Percentiles rank a stretch among this genome's conserved stretches.
Conservation (phyloP, 2,113 vertebrate genomes). For the Tinamus guttatus region DNA sequence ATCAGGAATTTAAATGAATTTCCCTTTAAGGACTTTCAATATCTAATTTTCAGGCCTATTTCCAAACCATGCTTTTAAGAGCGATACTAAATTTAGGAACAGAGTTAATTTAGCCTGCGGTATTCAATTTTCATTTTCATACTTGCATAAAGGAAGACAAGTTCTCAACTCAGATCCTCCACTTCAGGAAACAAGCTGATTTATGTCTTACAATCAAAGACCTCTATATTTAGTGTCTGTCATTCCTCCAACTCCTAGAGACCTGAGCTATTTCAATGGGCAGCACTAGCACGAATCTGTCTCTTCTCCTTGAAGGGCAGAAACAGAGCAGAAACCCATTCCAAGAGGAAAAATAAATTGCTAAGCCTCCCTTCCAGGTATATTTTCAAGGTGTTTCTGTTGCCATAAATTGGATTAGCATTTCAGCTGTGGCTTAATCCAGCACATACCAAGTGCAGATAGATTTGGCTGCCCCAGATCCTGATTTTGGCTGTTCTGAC, state of each 20-base stretch:
- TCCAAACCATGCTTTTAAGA: neutral
- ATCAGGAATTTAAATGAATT: neutral
- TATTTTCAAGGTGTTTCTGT: neutral
- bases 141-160: neutral
- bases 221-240: neutral
- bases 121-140: neutral
- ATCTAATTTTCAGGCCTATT: neutral
- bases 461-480: neutral
- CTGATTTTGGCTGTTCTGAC: neutral
- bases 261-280: neutral
- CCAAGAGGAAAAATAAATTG: neutral
- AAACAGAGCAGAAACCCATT: neutral
- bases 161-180: neutral
- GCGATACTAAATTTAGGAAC: neutral
- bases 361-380: neutral
- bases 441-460: neutral
- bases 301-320: neutral
- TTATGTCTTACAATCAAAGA: neutral
- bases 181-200: neutral
- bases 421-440: neutral
- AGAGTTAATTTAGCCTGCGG: neutral
- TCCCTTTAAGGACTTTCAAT: neutral
- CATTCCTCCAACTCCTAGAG: neutral
- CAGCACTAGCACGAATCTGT: neutral
- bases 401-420: neutral